These are phyloP conservation scores for Cyaniris semiargus DNA, from an alignment of 2,888 invertebrate species.

Conservation along the genomic window DNA sequence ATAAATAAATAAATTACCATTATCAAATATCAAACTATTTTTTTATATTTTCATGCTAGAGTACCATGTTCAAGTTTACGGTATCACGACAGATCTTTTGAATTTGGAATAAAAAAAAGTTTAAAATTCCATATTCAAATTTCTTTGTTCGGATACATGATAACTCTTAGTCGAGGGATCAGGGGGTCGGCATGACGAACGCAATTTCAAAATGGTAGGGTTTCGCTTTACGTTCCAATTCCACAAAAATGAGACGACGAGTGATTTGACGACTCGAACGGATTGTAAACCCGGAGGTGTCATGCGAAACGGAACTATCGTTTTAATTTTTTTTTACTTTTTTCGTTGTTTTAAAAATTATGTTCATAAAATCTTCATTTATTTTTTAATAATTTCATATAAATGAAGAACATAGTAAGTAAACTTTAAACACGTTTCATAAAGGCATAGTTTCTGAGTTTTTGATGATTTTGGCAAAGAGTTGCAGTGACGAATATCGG, in stretches of 20 bases:
- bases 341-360: not conserved
- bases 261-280: slow-evolving; percentile 75
- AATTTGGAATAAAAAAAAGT: slow-evolving; percentile 36
- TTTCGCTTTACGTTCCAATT: slow-evolving; percentile 76
- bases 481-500: too few species aligned
- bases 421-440: too few species aligned
- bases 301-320: slow-evolving; percentile 50
- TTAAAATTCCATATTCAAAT: slow-evolving; percentile 44
- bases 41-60: too few species aligned
- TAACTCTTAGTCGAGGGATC: slow-evolving; percentile 55
- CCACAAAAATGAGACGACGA: slow-evolving; percentile 73
- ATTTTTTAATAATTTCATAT: too few species aligned
- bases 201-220: slow-evolving; percentile 76
- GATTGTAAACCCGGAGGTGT: slow-evolving; percentile 66
- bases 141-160: slow-evolving; percentile 44
- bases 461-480: too few species aligned
- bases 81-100: not conserved
- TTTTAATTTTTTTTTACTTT: slow-evolving; percentile 4
- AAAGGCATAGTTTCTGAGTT: too few species aligned
- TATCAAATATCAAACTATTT: too few species aligned
- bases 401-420: too few species aligned
- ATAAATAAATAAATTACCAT: too few species aligned
- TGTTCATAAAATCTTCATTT: not conserved
- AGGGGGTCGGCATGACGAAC: slow-evolving; percentile 74
- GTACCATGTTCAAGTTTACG: not conserved